phyloP scores from a whole-genome alignment of 2,797 vertebrate genomes.

The Malurus leucopterus region DNA sequence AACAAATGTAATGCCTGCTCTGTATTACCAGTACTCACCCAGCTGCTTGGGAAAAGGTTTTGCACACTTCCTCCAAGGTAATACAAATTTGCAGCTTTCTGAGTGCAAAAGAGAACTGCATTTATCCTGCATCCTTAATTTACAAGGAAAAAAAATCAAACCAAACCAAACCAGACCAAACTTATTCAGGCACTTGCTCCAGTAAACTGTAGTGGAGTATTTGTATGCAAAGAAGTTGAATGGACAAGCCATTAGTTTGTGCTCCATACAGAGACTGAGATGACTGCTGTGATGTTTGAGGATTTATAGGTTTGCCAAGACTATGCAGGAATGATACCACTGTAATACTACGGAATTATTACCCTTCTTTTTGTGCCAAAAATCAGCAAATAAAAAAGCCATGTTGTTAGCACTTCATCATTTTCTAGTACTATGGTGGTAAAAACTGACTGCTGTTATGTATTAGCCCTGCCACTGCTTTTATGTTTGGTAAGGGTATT shows the following conservation, averaged over 20 bases:
- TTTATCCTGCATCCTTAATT: neutral
- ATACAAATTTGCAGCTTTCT: neutral
- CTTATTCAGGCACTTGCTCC: neutral
- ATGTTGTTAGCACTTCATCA: conserved; percentile 52
- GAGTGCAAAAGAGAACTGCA: neutral
- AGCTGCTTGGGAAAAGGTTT: neutral
- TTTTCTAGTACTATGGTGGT: conserved; percentile 52
- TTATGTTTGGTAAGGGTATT: conserved; percentile 68
- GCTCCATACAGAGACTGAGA: neutral
- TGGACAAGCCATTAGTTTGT: neutral
- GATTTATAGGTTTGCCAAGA: conserved; percentile 39
- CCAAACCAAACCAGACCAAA: neutral
- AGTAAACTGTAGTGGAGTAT: neutral
- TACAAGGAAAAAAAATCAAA: neutral
- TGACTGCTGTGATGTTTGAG: neutral
- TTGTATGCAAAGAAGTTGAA: neutral
- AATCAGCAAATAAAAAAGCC: conserved; percentile 49
- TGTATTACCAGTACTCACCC: neutral
- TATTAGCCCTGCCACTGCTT: conserved; percentile 61
- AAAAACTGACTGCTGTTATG: conserved; percentile 60
- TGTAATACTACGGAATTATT: conserved; percentile 37
- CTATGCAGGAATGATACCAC: neutral
- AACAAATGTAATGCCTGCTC: neutral
- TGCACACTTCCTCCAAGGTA: neutral
- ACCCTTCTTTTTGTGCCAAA: conserved; percentile 36